Evolutionary conservation across 2,888 invertebrate genomes (phyloP), one percentile per base, ranked within the genome.

Genomic region (Eurytoma californica): DNA sequence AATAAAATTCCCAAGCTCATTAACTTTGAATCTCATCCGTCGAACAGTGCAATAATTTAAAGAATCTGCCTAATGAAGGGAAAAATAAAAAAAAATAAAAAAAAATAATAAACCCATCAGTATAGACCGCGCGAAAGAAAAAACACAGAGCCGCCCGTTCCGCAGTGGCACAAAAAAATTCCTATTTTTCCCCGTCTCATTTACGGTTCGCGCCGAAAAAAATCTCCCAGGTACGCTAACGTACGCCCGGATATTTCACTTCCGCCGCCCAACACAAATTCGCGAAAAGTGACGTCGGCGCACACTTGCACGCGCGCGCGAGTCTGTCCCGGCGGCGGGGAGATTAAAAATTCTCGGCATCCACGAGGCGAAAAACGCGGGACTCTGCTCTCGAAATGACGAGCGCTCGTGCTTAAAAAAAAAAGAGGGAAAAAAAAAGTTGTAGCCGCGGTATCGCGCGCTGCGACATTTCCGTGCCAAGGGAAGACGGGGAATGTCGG

Each of bases 261-360:
- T 74, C 73, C 73, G 69, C 14, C 60, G 5, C 4, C 47, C n/a
- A 7, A 58, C 61, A 69, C 51, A 55, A 70, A 74, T 60, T 18
- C 49, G 39, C 65, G 14, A 63, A 60, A 39, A 63, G n/a, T 28
- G 51, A 30, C 58, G 58, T 14, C 3, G 39, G 47, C 13, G 13
- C 47, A n/a, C n/a, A 13, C 61, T 24, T 24, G 60, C 30, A 55
- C 28, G 28, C 28, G 67, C 68, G 66, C 55, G 63, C 79, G 72
- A 73, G 55, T 69, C 20, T 1, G 3, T 3, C 24, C 30, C 30
- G 12, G n/a, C 16, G 16, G 61, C 53, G 65, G 75, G 67, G 77
- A 79, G 77, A 81, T 81, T 80, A 77, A 82, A 83, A 81, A 82
- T 80, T 79, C 80, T 65, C 14, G 67, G 75, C 60, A 67, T 76